phyloP scores from a whole-genome alignment of 2,888 invertebrate genomes.

The Athripsodes cinereus region DNA sequence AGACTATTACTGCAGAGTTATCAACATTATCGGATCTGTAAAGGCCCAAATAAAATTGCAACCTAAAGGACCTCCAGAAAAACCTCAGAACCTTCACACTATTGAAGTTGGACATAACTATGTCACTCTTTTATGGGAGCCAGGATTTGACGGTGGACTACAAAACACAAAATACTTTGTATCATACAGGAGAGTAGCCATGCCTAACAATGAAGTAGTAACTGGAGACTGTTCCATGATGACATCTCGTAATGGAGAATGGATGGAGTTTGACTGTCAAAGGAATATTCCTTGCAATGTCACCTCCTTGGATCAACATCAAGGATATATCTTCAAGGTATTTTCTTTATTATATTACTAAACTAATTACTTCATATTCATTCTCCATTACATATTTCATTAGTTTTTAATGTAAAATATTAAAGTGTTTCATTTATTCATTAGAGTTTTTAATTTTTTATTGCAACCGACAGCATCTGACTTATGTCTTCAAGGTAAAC shows the following conservation, averaged over 20 bases:
- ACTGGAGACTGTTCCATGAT: constrained; percentile 57
- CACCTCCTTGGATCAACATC: constrained; percentile 78
- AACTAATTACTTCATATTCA: constrained; percentile 10
- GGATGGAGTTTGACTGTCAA: constrained; percentile 82
- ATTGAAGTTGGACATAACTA: constrained; percentile 71
- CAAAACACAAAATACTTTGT: constrained; percentile 83
- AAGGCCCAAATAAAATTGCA: constrained; percentile 73
- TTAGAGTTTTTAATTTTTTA: constrained; percentile 40
- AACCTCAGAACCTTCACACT: constrained; percentile 66
- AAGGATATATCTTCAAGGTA: constrained; percentile 81
- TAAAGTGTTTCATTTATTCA: constrained; percentile 27
- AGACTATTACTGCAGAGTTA: constrained; percentile 83
- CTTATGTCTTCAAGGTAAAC: constrained; percentile 49
- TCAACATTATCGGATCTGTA: constrained; percentile 73
- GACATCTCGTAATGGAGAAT: constrained; percentile 56
- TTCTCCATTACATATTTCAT: constrained; percentile 12
- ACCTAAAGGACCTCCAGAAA: constrained; percentile 82
- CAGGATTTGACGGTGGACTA: constrained; percentile 86
- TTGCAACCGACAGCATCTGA: constrained; percentile 49
- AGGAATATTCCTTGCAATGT: constrained; percentile 85
- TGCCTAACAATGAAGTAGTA: constrained; percentile 53
- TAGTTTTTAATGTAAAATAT: constrained; percentile 14
- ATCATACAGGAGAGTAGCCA: constrained; percentile 65
- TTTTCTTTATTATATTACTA: constrained; percentile 24
- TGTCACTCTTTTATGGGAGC: constrained; percentile 78